Percentiles rank a stretch among this genome's conserved stretches.
These are phyloP conservation scores for Andrena chrysosceles DNA, from an alignment of 2,888 invertebrate species.

Conservation along the genomic window DNA sequence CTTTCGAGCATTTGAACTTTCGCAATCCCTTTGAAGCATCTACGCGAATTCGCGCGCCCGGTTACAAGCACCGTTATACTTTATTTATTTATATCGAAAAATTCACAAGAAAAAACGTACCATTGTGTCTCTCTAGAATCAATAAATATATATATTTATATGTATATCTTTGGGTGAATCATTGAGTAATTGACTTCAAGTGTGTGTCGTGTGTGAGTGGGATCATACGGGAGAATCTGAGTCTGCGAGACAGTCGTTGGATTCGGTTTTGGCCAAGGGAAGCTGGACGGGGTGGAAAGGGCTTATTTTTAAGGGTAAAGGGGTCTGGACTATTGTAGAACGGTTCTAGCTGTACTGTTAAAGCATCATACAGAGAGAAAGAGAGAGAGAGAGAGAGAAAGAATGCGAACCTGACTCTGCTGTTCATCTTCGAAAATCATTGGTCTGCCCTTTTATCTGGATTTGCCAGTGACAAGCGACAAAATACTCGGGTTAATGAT, in stretches of 20 bases:
- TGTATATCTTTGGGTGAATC: constrained; percentile 74
- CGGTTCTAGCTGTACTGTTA: constrained; percentile 64
- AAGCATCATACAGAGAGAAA: constrained; percentile 79
- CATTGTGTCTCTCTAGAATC: constrained; percentile 58
- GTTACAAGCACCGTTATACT: constrained; percentile 1
- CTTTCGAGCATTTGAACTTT: constrained; percentile 27
- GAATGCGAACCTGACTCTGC: constrained; percentile 73
- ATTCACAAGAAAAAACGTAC: constrained; percentile 61
- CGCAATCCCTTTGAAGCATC: neutral
- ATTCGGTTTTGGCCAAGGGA: constrained; percentile 9
- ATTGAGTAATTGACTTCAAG: constrained; percentile 84
- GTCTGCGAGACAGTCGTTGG: constrained; percentile 16
- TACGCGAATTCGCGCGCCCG: constrained; percentile 4
- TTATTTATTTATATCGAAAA: constrained; percentile 61
- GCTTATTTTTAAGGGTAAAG: neutral
- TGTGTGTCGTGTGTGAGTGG: constrained; percentile 72
- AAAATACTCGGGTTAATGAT: constrained; percentile 70
- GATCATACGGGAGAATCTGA: constrained; percentile 64
- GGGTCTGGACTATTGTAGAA: constrained; percentile 1
- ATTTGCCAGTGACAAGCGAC: too few relatives aligned
- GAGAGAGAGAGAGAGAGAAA: constrained; percentile 77
- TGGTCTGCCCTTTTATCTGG: too few relatives aligned
- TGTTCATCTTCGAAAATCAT: constrained; percentile 78
- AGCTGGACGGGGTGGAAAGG: constrained; percentile 12
- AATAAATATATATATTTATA: constrained; percentile 64